Evolutionary conservation across 64 coral and sea anemone genomes (phyloP), one percentile per base, ranked within the genome.

Genomic region (Catalaphyllia jardinei): DNA sequence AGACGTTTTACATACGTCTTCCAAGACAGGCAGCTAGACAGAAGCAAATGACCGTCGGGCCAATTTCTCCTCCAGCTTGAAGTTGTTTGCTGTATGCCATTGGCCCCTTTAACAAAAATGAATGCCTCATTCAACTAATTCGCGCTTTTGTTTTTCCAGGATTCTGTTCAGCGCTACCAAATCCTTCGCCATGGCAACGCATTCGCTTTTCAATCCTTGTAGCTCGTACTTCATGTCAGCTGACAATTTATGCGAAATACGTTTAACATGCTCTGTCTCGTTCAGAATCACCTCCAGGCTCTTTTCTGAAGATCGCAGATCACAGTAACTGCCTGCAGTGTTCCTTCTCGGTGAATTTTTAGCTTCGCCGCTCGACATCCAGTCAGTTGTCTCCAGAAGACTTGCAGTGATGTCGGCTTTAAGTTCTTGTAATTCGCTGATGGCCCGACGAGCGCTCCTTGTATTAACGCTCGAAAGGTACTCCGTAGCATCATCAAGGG

Each of bases 121-220:
- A 57, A 57, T 3, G 0, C 54, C 15, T 79, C 22, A 79, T 79
- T 91, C 89, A 69, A 87, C 75, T 8, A 92, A 67, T 16, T 62
- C 82, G 1, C 67, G 76, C 54, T 92, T 92, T 31, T 87, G 83
- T 11, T 38, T 38, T 73, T 92, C 90, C 8, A 92, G 71, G 8
- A 92, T 76, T 54, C 73, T 62, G 22, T 92, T 78, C n/a, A 92
- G 46, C 8, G 90, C 83, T 6, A 92, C 62, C 29, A 92, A 50
- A 49, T 92, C 90, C 76, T 92, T 92, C 2, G 74, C 90, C 90
- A 92, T 87, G 22, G 84, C 82, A 46, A 92, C 76, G 29, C 90
- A 78, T 15, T 92, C 86, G 31, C 71, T n/a, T 65, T 86, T 92
- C 57, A 92, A 49, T 9, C 90, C 64, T 60, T 92, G 42, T 29